Evolutionary conservation across 2,113 vertebrate genomes (phyloP).

Genomic region (Microtus richardsoni): DNA sequence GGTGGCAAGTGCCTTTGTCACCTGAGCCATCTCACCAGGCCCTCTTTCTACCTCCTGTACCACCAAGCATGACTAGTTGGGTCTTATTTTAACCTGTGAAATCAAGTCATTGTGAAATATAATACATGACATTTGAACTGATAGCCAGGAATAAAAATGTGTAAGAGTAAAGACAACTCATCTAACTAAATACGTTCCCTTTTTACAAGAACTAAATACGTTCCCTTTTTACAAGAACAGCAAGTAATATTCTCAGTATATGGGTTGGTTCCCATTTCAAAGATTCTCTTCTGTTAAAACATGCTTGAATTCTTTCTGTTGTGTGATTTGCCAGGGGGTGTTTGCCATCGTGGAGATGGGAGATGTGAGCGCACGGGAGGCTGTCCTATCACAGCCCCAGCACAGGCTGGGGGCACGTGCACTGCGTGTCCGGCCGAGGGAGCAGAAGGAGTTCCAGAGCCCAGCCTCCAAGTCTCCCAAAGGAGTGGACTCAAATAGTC

Average conservation of each 20-base stretch:
- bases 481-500: slow-evolving; percentile 72
- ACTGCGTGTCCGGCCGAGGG: slow-evolving; percentile 91
- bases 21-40: background rate
- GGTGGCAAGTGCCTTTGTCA: background rate
- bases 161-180: background rate
- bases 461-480: slow-evolving; percentile 85
- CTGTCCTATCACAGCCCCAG: slow-evolving; percentile 84
- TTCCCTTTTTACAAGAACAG: background rate
- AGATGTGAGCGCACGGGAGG: slow-evolving; percentile 79
- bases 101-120: background rate
- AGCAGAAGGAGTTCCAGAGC: slow-evolving; percentile 92
- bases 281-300: background rate
- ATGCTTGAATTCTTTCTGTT: background rate
- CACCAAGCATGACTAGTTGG: background rate
- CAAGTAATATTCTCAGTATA: background rate
- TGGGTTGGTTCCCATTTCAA: background rate
- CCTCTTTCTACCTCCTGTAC: background rate
- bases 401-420: slow-evolving; percentile 88
- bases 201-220: background rate
- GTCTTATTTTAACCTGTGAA: background rate
- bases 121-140: background rate
- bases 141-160: background rate
- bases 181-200: background rate
- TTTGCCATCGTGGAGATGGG: slow-evolving; percentile 94
- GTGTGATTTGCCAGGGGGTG: slow-evolving; percentile 87